Evolutionary conservation across 1,140 invertebrate species (phyloP).

Genomic region (Acromyrmex heyeri): DNA sequence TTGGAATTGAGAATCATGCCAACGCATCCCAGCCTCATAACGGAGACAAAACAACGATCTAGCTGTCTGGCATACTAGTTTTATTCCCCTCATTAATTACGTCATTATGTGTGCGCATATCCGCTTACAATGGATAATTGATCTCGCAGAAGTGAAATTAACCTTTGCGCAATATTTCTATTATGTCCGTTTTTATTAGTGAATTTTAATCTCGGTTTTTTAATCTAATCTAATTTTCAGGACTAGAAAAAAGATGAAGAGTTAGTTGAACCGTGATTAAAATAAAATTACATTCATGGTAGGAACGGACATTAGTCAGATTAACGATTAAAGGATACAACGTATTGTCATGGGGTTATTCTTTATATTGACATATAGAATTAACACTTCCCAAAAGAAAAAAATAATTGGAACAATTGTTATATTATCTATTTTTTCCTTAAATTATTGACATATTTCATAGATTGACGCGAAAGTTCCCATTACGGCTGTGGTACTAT

Average conservation of each 20-base stretch:
- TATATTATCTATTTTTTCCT: not conserved
- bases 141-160: not conserved
- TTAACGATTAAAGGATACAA: no score
- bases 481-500: not conserved
- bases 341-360: not conserved
- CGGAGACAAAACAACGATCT: conserved; percentile 22
- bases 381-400: not conserved
- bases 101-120: not conserved
- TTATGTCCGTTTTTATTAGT: not conserved
- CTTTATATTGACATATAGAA: not conserved
- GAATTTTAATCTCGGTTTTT: no score
- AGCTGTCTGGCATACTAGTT: not conserved
- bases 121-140: not conserved
- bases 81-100: conserved; percentile 39
- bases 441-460: not conserved
- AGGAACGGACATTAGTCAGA: not conserved
- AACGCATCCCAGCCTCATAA: conserved; percentile 24
- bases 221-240: no score
- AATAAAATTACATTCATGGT: no score
- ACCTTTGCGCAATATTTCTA: not conserved
- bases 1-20: conserved; percentile 36
- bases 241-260: no score
- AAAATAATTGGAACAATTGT: not conserved
- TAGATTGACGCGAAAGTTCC: not conserved
- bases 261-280: no score